A percentile compares a stretch with the other conserved stretches of the same genome.
Conservation (phyloP, 2,797 vertebrate species). For the Uromys caudimaculatus region DNA sequence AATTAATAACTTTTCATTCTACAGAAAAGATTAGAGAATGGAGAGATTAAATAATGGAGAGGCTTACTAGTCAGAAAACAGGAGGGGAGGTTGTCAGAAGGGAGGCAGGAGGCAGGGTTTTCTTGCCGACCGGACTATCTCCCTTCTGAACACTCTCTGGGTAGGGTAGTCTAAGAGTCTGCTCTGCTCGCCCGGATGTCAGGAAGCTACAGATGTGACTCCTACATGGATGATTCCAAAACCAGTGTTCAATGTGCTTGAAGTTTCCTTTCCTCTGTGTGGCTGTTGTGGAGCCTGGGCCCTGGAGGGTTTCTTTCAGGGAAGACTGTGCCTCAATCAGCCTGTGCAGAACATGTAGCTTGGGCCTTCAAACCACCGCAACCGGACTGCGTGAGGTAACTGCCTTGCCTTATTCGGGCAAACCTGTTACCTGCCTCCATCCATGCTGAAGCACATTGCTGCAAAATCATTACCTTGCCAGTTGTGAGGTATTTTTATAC, state of each 20-base stretch:
- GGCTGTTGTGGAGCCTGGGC: neutral
- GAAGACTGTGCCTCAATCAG: neutral
- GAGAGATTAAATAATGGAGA: neutral
- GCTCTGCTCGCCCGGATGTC: neutral
- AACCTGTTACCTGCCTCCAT: neutral
- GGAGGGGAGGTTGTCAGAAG: neutral
- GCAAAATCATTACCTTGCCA: neutral
- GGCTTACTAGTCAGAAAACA: neutral
- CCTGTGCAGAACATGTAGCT: too few relatives aligned
- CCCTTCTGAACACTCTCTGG: neutral
- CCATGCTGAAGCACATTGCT: accelerated
- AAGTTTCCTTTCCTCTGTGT: neutral
- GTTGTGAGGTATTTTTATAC: slow-evolving; percentile 32
- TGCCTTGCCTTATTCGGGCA: neutral
- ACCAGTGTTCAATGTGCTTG: neutral
- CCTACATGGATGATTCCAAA: neutral
- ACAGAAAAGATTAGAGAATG: neutral
- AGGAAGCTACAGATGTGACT: neutral
- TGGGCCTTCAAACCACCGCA: neutral
- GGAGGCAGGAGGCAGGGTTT: neutral
- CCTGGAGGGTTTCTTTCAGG: neutral
- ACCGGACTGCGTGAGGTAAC: neutral
- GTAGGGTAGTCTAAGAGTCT: neutral
- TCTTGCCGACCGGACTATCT: neutral
- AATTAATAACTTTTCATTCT: neutral